Conservation (phyloP, 1,140 invertebrate species). For the Kradibia gibbosae region DNA sequence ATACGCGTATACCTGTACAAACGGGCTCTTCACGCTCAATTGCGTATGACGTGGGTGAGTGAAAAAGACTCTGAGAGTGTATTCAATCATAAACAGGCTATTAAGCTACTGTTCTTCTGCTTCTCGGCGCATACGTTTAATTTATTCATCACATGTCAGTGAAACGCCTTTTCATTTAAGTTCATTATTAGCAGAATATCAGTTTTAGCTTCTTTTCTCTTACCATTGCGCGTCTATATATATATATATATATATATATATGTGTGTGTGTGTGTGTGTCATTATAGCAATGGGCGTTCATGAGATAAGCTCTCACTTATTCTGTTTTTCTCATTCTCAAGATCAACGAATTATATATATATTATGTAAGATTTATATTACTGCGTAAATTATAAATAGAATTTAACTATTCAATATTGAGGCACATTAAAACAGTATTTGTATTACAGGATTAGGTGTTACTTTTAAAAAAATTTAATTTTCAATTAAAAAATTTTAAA, state of each 20-base stretch:
- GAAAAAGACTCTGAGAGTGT: neutral
- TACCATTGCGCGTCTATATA: too few species aligned
- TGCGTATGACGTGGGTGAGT: neutral
- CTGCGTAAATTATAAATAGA: too few species aligned
- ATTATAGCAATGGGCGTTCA: neutral
- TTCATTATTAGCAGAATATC: constrained; percentile 41
- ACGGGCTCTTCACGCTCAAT: constrained; percentile 25
- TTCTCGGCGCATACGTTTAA: constrained; percentile 21
- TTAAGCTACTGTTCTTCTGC: constrained; percentile 16
- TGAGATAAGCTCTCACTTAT: neutral
- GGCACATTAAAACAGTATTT: too few species aligned
- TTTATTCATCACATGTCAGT: constrained; percentile 45
- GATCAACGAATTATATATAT: too few species aligned
- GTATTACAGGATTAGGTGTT: too few species aligned
- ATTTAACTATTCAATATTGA: too few species aligned
- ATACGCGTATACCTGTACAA: neutral
- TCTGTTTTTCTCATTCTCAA: neutral
- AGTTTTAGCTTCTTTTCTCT: neutral
- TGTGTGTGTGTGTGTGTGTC: neutral
- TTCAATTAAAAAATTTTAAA: too few species aligned
- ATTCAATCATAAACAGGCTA: constrained; percentile 38
- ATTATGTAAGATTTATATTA: too few species aligned
- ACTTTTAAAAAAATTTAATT: too few species aligned
- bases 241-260: neutral
- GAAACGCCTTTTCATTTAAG: constrained; percentile 46